Percentiles rank a stretch among this genome's conserved stretches.
Evolutionary conservation across 2,888 invertebrate genomes (phyloP).

Genomic region (Crossocerus cetratus): DNA sequence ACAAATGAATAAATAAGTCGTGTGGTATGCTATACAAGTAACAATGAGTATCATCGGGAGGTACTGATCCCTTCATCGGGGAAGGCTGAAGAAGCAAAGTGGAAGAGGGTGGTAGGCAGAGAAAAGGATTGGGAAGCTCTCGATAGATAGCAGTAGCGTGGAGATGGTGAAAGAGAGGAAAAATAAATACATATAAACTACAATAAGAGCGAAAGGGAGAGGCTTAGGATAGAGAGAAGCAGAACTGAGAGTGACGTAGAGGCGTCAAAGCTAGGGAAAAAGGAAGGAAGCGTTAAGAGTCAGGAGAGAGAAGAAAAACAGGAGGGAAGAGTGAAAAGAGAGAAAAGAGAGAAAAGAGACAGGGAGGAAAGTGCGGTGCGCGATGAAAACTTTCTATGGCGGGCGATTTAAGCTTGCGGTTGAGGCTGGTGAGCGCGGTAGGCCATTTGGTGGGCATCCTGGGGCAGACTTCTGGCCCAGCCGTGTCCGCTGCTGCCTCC

Average conservation of each 20-base stretch:
- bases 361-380: conserved; percentile 2
- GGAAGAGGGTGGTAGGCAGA: not conserved
- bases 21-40: conserved; percentile 48
- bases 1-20: conserved; percentile 56
- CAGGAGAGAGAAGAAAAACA: conserved; percentile 14
- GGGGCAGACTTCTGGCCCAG: conserved; percentile 83
- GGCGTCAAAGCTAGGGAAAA: not conserved
- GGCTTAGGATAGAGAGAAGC: not conserved
- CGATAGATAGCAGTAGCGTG: not conserved
- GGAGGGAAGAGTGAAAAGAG: conserved; percentile 31
- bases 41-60: conserved; percentile 67
- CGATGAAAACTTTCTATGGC: conserved; percentile 48
- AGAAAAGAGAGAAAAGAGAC: conserved; percentile 36
- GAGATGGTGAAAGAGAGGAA: not conserved
- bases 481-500: conserved; percentile 79
- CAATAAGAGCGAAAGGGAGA: conserved; percentile 7
- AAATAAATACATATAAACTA: conserved; percentile 32
- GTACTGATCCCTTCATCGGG: conserved; percentile 61
- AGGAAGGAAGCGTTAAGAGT: conserved; percentile 14
- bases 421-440: conserved; percentile 87
- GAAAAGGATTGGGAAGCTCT: not conserved
- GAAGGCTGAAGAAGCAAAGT: not conserved
- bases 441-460: conserved; percentile 85
- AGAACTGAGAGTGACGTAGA: not conserved
- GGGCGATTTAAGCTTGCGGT: conserved; percentile 68